These are phyloP conservation scores for Saguinus imperator DNA, from an alignment of 2,113 vertebrate species.

Conservation along the genomic window DNA sequence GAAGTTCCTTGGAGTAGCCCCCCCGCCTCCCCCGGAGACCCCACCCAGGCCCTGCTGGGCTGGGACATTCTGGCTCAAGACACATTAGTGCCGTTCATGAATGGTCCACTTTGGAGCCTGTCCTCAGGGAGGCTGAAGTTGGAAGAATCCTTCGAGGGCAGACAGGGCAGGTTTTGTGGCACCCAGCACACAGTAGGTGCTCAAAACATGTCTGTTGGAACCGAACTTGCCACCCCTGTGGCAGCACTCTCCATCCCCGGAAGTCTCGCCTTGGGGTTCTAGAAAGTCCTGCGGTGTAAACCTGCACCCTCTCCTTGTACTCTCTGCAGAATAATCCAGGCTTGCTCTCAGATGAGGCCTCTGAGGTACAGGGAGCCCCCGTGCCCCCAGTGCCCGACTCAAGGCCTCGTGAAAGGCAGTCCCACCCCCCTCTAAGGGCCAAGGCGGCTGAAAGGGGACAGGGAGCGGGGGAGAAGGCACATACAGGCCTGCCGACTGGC, in stretches of 20 bases:
- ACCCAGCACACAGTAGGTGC: background rate
- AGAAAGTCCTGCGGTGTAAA: background rate
- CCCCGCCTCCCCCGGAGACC: too few relatives aligned
- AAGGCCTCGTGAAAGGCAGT: accelerated
- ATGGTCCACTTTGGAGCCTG: too few relatives aligned
- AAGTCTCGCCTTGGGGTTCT: background rate
- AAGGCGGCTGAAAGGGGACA: background rate
- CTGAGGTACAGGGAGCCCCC: background rate
- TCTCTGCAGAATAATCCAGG: background rate
- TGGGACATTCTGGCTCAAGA: accelerated
- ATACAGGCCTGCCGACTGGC: accelerated
- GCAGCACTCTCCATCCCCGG: background rate
- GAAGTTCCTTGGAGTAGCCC: background rate
- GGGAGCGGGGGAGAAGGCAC: background rate
- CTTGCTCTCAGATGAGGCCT: too few relatives aligned
- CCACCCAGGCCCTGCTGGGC: background rate
- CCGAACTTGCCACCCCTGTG: background rate
- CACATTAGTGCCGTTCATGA: accelerated
- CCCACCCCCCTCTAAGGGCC: background rate
- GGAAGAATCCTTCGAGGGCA: background rate
- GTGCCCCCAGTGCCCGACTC: background rate
- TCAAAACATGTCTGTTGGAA: background rate
- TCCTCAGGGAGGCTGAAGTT: accelerated
- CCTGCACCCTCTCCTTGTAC: accelerated
- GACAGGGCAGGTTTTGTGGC: background rate